Percentiles rank a stretch among this genome's conserved stretches.
Evolutionary conservation across 1,140 invertebrate genomes (phyloP).

Genomic region (Rhynchophorus ferrugineus): DNA sequence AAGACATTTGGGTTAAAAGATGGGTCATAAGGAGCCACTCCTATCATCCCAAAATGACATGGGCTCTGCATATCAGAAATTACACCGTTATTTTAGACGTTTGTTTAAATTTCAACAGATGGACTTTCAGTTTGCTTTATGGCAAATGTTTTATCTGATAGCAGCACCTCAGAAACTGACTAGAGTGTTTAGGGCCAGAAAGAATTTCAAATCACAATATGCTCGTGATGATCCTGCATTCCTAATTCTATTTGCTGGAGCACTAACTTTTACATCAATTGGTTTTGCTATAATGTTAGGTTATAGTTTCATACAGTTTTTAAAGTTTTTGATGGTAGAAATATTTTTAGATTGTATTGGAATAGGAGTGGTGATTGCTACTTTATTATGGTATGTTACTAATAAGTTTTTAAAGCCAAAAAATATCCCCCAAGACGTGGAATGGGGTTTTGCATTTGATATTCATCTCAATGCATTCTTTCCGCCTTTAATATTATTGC

Average conservation of each 20-base stretch:
- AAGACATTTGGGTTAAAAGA: constrained; percentile 17
- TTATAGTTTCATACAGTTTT: constrained; percentile 66
- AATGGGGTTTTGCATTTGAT: constrained; percentile 99
- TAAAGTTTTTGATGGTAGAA: constrained; percentile 86
- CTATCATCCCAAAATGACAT: constrained; percentile 11
- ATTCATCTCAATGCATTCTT: constrained; percentile 98
- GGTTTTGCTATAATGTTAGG: constrained; percentile 79
- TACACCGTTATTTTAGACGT: constrained; percentile 74
- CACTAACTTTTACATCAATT: constrained; percentile 82
- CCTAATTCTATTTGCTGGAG: constrained; percentile 82
- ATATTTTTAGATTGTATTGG: constrained; percentile 92
- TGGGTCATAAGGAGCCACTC: constrained; percentile 5
- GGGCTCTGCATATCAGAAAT: constrained; percentile 24
- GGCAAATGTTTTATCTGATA: constrained; percentile 98
- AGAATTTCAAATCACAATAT: constrained; percentile 98
- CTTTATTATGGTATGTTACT: constrained; percentile 69
- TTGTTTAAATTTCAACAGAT: constrained; percentile 94
- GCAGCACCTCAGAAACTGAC: constrained; percentile 95
- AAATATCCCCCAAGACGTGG: constrained; percentile 69
- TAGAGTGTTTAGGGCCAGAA: constrained; percentile 95
- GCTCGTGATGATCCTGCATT: constrained; percentile 99
- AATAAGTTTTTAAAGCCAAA: constrained; percentile 83
- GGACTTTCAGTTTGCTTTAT: constrained; percentile 98
- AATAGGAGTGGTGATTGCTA: constrained; percentile 80
- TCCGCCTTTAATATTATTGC: constrained; percentile 87